Base-by-base conservation (phyloP, 2,888 invertebrate species). In the Drosophila algonquin region DNA sequence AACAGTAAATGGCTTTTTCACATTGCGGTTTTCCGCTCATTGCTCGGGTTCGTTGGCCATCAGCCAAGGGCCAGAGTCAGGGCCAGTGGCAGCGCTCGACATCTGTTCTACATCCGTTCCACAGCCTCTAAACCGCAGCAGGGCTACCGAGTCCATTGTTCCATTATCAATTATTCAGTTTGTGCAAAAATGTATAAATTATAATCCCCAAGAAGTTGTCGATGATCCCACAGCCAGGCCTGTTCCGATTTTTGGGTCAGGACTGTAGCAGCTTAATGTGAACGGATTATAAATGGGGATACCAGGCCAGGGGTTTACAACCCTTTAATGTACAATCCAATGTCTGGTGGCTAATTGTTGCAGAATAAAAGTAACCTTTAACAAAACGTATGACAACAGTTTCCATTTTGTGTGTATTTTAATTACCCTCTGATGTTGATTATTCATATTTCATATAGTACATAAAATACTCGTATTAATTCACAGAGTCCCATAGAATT, bases 1-100 rank as follows among this genome's bases (percentile, higher is more conserved):
- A 80, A 73, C 77, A 78, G 73, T 44, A 86, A 82, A 82, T 84
- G 82, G 79, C 73, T 88, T 84, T 83, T 79, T 82, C 75, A 65
- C 63, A 76, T 84, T 89, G 75, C 69, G 84, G 89, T 84, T 87
- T 83, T 77, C 73, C 88, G 81, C 58, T 56, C 65, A 30, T 58
- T 69, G 65, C 61, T 53, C 48, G 58, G 55, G 55, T 51, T n/a
- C 40, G 40, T n/a, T 40, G n/a, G 40, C 40, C 21, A 24, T 14
- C 60, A 60, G 40, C 27, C 24, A 51, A 44, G 12, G 24, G 24
- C 5, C 24, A 4, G 24, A 4, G 24, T 4, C 24, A 4, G 24
- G 24, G 40, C 27, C 24, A 51, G 51, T 3, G 68, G 63, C 64
- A 40, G 62, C 80, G 48, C 24, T 54, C 68, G 40, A 35, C 59